Conservation (phyloP, 2,113 vertebrate species). For the Lates calcarifer region DNA sequence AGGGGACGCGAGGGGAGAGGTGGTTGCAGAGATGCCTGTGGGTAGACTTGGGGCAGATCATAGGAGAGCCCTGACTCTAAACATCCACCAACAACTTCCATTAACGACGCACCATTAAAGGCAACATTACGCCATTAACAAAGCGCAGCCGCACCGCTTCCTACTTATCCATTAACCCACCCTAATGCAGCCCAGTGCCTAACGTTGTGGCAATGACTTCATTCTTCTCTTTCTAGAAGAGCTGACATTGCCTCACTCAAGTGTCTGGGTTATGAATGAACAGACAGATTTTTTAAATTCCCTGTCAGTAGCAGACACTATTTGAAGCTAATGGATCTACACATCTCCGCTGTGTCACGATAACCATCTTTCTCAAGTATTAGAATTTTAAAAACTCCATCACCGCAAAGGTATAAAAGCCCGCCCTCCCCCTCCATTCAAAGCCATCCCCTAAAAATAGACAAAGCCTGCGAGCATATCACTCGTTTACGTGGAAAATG, state of each 20-base stretch:
- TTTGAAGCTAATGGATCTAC: conserved; percentile 38
- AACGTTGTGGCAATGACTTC: conserved; percentile 64
- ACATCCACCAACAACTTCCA: conserved; percentile 61
- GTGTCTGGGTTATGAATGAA: conserved; percentile 40
- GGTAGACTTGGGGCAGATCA: conserved; percentile 59
- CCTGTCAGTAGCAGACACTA: background rate
- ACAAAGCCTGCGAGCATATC: conserved; percentile 11
- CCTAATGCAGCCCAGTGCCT: conserved; percentile 65
- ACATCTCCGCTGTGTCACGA: conserved; percentile 14
- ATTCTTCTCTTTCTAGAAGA: conserved; percentile 58
- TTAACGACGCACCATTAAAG: conserved; percentile 81
- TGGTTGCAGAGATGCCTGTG: conserved; percentile 56
- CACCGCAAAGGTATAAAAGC: conserved; percentile 15
- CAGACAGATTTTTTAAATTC: conserved; percentile 12
- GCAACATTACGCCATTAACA: conserved; percentile 81
- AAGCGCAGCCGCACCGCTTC: conserved; percentile 65
- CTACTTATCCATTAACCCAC: conserved; percentile 75
- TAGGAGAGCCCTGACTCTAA: conserved; percentile 59
- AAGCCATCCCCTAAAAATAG: conserved; percentile 47
- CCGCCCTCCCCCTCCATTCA: background rate
- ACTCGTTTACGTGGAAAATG: background rate
- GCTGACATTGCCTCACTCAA: conserved; percentile 53
- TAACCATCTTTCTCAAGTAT: conserved; percentile 15
- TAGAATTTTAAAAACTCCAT: conserved; percentile 3
- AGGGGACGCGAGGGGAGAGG: conserved; percentile 47